Base-by-base conservation (phyloP, 1,140 invertebrate species). In the Microplitis mediator region DNA sequence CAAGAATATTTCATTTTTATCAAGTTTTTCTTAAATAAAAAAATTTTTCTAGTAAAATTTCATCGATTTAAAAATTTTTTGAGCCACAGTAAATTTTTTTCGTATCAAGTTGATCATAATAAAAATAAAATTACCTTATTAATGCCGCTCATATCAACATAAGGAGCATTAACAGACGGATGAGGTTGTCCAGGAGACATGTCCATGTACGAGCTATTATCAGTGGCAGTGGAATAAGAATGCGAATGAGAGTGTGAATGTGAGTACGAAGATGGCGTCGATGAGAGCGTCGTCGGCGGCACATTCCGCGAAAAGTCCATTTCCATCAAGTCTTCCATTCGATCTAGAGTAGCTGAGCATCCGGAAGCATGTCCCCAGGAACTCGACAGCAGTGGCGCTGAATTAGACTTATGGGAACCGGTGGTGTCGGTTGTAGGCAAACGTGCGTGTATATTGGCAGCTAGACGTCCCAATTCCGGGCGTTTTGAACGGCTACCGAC, bases 321-420 rank as follows among this genome's bases (percentile, higher is more conserved):
- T 84, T 94, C 93, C 92, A 95, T 94, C 56, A 94, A 88, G 85
- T 95, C 92, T 67, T 92, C 92, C 86, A 92, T 92, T 0, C 90
- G 89, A 69, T 92, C 91, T 14, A 88, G 84, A 2, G 75, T 71
- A 2, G 79, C 77, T 3, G 86, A 85, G 51, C 83, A 86, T 14
- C 80, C 86, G n/a, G 90, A 91, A 75, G 89, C 89, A 73, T 90
- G 90, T 56, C 89, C 89, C 81, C 89, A 90, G 3, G 85, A 86
- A 71, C 83, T 84, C 3, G 86, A 86, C 4, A 86, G 36, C 63
- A 87, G 70, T 13, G 87, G 84, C n/a, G 86, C 85, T 1, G 85
- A 87, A 65, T 86, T 88, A 11, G 87, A 88, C 51, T 85, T 84
- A 69, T 81, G 83, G 3, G 85, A 83, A 4, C 86, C 77, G 51